These are phyloP conservation scores for Coptodon bakossiorum DNA, from an alignment of 2,113 vertebrate genomes.

Conservation along the genomic window DNA sequence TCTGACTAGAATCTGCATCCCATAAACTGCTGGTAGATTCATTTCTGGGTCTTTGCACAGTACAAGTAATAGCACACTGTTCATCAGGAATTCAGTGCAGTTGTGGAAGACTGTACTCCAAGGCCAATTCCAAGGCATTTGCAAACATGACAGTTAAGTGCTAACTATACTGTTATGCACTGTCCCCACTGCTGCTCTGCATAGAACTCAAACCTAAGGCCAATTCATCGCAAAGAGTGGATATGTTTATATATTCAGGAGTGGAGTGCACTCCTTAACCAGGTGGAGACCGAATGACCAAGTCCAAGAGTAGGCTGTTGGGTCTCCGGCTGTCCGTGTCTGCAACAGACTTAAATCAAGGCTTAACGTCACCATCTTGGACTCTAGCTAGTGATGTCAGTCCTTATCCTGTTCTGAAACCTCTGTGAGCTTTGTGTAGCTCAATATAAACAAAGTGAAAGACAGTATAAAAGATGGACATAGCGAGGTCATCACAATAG, in stretches of 20 bases:
- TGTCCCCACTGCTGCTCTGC: neutral
- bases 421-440: neutral
- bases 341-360: neutral
- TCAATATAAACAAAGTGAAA: neutral
- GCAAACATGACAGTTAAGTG: neutral
- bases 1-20: neutral
- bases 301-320: neutral
- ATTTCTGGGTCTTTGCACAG: neutral
- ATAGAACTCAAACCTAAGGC: rapidly evolving
- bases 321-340: neutral
- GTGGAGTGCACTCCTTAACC: neutral
- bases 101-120: neutral
- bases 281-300: neutral
- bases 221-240: neutral
- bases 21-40: neutral
- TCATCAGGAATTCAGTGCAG: neutral
- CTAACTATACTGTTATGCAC: neutral
- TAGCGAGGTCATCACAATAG: neutral
- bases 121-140: neutral
- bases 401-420: neutral
- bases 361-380: neutral
- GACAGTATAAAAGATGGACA: neutral
- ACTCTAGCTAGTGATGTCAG: neutral
- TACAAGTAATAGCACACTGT: neutral
- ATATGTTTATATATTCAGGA: neutral